phyloP scores from a whole-genome alignment of 2,888 invertebrate species.

The Sericinus montela region DNA sequence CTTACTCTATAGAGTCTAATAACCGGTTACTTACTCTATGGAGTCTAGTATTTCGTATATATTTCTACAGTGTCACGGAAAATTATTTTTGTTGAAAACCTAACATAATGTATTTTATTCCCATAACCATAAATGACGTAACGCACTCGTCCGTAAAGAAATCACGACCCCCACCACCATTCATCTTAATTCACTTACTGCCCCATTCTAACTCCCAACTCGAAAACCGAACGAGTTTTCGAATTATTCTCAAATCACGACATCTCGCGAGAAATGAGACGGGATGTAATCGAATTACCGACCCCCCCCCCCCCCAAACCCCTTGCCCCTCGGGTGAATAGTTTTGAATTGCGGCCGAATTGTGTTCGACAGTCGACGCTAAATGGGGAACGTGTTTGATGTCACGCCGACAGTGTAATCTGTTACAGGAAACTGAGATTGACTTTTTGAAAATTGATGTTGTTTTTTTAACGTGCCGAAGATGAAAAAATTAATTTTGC shows the following conservation, averaged over 20 bases:
- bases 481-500: neutral
- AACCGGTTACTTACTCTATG: too few relatives aligned
- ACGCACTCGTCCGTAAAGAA: conserved; percentile 3
- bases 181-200: conserved; percentile 64
- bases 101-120: neutral
- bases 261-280: conserved; percentile 58
- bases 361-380: conserved; percentile 21
- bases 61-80: too few relatives aligned
- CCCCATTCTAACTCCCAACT: conserved; percentile 39
- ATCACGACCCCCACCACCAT: conserved; percentile 37
- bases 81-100: too few relatives aligned
- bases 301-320: too few relatives aligned
- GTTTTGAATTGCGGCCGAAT: conserved; percentile 44
- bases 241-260: conserved; percentile 60
- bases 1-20: too few relatives aligned
- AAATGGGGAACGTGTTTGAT: conserved; percentile 27
- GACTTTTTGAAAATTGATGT: conserved; percentile 1
- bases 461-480: neutral
- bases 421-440: conserved; percentile 9
- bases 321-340: conserved; percentile 40
- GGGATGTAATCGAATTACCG: conserved; percentile 57
- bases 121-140: neutral
- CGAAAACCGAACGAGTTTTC: conserved; percentile 43
- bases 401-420: conserved; percentile 2
- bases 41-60: too few relatives aligned